These are phyloP conservation scores for Oreochromis grahami DNA, from an alignment of 2,797 vertebrate genomes.

Conservation along the genomic window DNA sequence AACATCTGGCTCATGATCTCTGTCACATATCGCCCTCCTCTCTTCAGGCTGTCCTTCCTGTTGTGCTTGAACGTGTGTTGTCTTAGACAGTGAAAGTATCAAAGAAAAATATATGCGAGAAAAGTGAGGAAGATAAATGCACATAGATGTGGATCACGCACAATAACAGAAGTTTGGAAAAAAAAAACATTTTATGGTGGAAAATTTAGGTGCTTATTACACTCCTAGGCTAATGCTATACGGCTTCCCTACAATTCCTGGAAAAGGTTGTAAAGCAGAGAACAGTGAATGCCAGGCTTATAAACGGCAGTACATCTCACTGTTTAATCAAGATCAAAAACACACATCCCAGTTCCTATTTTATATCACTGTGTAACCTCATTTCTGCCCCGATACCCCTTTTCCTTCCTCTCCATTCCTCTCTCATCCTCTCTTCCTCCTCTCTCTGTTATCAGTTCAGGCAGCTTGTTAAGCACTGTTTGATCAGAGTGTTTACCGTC, in stretches of 20 bases:
- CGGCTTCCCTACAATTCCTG: background rate
- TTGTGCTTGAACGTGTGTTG: background rate
- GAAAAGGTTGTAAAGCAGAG: background rate
- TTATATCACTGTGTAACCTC: constrained; percentile 28
- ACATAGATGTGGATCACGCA: background rate
- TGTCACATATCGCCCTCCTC: constrained; percentile 6
- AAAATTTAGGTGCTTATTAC: background rate
- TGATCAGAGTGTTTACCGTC: constrained; percentile 81
- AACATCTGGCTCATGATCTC: constrained; percentile 61
- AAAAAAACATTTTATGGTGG: background rate
- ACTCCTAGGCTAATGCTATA: background rate
- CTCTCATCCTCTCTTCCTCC: constrained; percentile 54
- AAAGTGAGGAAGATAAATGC: background rate
- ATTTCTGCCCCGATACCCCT: constrained; percentile 20
- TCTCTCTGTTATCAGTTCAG: constrained; percentile 76
- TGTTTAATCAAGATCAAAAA: constrained; percentile 25
- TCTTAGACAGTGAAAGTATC: background rate
- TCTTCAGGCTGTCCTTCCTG: constrained; percentile 21
- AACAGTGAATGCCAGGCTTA: background rate
- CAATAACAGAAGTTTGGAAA: background rate
- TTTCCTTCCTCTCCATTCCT: constrained; percentile 62
- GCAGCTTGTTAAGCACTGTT: constrained; percentile 83
- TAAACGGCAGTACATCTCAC: background rate
- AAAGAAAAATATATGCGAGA: background rate
- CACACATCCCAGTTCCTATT: background rate